phyloP scores from a whole-genome alignment of 2,113 vertebrate genomes.

The Theristicus caerulescens region DNA sequence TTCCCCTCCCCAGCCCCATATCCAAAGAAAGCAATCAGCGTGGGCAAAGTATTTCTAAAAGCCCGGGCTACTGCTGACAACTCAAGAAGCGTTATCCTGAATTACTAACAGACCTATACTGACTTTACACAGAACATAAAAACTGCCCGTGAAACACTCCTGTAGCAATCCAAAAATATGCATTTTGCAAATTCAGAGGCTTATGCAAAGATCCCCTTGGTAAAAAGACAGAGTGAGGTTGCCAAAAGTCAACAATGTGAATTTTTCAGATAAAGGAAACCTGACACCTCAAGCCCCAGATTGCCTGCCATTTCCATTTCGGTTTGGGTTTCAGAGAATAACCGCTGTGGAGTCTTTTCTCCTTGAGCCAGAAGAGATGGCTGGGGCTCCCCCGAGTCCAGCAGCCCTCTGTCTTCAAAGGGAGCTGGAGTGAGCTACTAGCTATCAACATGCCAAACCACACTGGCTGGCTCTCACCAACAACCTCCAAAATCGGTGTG shows the following conservation, averaged over 20 bases:
- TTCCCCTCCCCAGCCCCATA: neutral
- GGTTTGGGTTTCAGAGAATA: constrained; percentile 3
- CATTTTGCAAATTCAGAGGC: constrained; percentile 8
- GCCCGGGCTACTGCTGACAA: neutral
- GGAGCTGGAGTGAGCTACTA: neutral
- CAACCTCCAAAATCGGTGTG: neutral
- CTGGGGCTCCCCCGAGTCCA: neutral
- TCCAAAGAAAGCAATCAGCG: neutral
- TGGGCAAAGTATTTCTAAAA: neutral
- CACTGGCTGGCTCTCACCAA: neutral
- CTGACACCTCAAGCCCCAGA: neutral
- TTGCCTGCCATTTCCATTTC: neutral
- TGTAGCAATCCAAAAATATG: neutral
- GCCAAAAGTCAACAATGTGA: constrained; percentile 18
- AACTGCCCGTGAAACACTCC: neutral
- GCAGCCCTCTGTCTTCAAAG: neutral
- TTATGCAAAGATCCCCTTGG: neutral
- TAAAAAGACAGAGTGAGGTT: neutral
- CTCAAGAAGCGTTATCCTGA: neutral
- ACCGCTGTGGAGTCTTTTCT: neutral
- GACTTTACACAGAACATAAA: neutral
- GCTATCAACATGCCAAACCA: neutral
- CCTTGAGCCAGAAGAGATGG: neutral
- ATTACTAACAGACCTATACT: neutral
- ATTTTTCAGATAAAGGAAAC: constrained; percentile 46